Percentiles rank a stretch among this genome's conserved stretches.
Conservation (phyloP, 2,113 vertebrate genomes). For the Perca flavescens region DNA sequence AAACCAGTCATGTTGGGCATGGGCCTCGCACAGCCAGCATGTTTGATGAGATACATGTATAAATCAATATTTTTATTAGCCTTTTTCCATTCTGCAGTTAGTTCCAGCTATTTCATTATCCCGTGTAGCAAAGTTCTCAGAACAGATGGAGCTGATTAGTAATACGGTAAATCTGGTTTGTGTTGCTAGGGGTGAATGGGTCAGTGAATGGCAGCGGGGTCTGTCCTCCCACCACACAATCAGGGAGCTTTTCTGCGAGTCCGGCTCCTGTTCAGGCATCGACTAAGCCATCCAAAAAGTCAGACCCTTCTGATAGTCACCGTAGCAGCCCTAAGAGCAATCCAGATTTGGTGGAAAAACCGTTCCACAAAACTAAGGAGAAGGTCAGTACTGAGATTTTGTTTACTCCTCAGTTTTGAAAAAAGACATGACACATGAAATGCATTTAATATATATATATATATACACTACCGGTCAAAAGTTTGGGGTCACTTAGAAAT, state of each 20-base stretch:
- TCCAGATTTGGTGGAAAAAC: slow-evolving; percentile 86
- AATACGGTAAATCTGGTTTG: slow-evolving; percentile 45
- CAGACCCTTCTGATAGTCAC: slow-evolving; percentile 83
- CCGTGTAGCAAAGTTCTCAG: slow-evolving; percentile 44
- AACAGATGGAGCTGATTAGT: slow-evolving; percentile 46
- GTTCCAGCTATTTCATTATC: slow-evolving; percentile 71
- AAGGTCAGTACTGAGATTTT: slow-evolving; percentile 85
- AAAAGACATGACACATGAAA: not conserved
- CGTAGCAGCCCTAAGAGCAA: slow-evolving; percentile 86
- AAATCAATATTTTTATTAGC: slow-evolving; percentile 77
- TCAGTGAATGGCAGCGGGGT: slow-evolving; percentile 91
- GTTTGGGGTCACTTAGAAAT: too few species aligned
- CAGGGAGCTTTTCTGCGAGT: slow-evolving; percentile 84
- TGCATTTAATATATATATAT: too few species aligned
- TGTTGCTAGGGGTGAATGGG: slow-evolving; percentile 91
- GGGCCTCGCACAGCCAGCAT: slow-evolving; percentile 58
- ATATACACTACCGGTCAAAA: too few species aligned
- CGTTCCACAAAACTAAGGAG: slow-evolving; percentile 91
- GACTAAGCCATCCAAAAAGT: slow-evolving; percentile 85
- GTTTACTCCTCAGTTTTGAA: not conserved
- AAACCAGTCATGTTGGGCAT: slow-evolving; percentile 74
- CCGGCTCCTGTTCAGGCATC: slow-evolving; percentile 83
- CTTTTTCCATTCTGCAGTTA: slow-evolving; percentile 57
- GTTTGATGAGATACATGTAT: slow-evolving; percentile 76
- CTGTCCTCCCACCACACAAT: slow-evolving; percentile 84